Conservation (phyloP, 2,888 invertebrate species). For the Pimpla rufipes region DNA sequence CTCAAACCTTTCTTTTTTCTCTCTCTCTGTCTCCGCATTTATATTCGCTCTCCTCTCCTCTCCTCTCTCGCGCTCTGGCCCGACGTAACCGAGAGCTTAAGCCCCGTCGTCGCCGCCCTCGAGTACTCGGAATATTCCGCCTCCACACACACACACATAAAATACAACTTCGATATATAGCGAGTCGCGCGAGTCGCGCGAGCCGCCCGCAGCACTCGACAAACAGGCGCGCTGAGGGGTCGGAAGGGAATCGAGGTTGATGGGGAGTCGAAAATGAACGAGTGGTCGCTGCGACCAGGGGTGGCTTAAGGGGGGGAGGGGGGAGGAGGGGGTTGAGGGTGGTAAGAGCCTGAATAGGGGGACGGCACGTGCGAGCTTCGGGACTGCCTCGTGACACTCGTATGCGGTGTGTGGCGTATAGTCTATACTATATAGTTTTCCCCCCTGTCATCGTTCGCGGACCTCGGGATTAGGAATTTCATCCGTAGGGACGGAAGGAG, state of each 20-base stretch:
- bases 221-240: conserved; percentile 13
- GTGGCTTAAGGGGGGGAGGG: background rate
- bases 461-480: conserved; percentile 56
- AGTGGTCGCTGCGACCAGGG: background rate
- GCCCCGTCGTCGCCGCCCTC: background rate
- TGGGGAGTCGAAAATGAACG: conserved; percentile 47
- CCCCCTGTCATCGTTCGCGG: conserved; percentile 16
- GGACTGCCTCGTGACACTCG: conserved; percentile 58
- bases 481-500: conserved; percentile 7
- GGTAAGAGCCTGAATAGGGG: conserved; percentile 32
- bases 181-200: conserved; percentile 58
- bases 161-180: conserved; percentile 46
- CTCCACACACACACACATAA: conserved; percentile 1
- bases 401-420: conserved; percentile 52
- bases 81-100: conserved; percentile 24
- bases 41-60: background rate
- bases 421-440: background rate
- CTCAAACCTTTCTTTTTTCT: background rate
- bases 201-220: conserved; percentile 8
- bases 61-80: no score
- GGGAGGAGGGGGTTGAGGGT: conserved; percentile 5
- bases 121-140: conserved; percentile 8
- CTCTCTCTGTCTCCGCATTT: background rate
- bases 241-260: background rate
- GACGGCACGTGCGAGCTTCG: conserved; percentile 57